A percentile compares a stretch with the other conserved stretches of the same genome.
Conservation (phyloP, 2,888 invertebrate species). For the Diadromus collaris region DNA sequence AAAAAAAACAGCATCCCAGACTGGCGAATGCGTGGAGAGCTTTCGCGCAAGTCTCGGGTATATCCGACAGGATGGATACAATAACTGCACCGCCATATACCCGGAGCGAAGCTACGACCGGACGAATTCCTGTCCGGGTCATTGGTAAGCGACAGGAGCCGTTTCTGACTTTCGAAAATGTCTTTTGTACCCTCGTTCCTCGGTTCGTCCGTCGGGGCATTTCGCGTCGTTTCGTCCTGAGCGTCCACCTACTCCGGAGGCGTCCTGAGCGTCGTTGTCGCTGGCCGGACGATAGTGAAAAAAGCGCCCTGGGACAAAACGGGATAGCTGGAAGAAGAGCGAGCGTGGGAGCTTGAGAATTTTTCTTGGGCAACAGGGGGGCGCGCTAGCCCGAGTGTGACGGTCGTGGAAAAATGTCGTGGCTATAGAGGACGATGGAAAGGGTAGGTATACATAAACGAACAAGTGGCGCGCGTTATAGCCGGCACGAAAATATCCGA, state of each 20-base stretch:
- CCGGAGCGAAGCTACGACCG: not conserved
- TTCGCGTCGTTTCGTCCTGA: constrained; percentile 5
- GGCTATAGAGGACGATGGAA: not conserved
- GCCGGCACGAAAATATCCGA: constrained; percentile 34
- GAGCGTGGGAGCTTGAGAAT: constrained; percentile 3
- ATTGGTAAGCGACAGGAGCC: constrained; percentile 11
- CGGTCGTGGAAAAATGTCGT: constrained; percentile 1
- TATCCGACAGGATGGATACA: not conserved
- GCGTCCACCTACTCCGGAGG: not conserved
- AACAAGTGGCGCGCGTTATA: not conserved
- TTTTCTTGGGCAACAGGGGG: not conserved
- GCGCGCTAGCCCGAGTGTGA: not conserved
- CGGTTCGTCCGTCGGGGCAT: constrained; percentile 25
- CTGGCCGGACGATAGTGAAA: constrained; percentile 3
- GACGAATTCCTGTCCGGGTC: constrained; percentile 21
- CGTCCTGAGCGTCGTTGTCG: constrained; percentile 26
- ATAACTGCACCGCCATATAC: not conserved
- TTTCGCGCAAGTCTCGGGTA: not conserved
- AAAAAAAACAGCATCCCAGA: not conserved
- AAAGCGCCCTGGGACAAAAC: constrained; percentile 36
- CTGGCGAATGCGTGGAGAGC: not conserved
- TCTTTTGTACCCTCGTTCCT: constrained; percentile 32
- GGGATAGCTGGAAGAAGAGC: constrained; percentile 2
- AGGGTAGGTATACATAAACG: not conserved
- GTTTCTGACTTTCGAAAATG: constrained; percentile 47